Conservation (phyloP, 2,113 vertebrate genomes). For the Syngnathus floridae region DNA sequence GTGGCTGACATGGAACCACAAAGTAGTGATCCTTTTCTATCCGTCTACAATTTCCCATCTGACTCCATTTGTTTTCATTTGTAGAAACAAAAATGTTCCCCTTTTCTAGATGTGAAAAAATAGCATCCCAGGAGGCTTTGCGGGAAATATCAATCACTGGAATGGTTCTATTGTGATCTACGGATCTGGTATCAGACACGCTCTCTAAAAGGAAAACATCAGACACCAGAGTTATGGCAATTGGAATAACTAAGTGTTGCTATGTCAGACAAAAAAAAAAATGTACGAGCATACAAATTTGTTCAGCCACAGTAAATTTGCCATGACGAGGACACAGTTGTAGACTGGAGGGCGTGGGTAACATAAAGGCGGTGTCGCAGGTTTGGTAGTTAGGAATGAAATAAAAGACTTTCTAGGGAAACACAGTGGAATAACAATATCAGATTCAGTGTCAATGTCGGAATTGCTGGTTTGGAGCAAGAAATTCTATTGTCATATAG, state of each 20-base stretch:
- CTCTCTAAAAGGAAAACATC: constrained; percentile 47
- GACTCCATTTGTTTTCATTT: constrained; percentile 64
- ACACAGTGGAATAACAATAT: constrained; percentile 27
- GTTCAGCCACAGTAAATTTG: constrained; percentile 21
- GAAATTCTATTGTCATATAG: constrained; percentile 16
- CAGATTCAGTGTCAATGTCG: constrained; percentile 15
- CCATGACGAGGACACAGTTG: constrained; percentile 13
- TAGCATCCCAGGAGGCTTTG: constrained; percentile 57
- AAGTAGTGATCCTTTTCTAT: constrained; percentile 59
- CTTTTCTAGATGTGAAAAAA: constrained; percentile 65
- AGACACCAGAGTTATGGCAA: constrained; percentile 35
- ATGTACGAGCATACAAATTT: constrained; percentile 38
- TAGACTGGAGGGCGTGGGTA: constrained; percentile 35
- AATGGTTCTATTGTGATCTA: constrained; percentile 49
- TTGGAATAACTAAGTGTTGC: constrained; percentile 31
- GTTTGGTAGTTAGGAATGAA: constrained; percentile 43
- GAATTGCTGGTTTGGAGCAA: constrained; percentile 26
- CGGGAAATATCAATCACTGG: constrained; percentile 62
- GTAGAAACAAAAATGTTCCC: constrained; percentile 60
- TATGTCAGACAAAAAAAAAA: constrained; percentile 18
- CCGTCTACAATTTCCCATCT: constrained; percentile 55
- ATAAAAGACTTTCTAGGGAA: constrained; percentile 41
- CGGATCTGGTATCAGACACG: constrained; percentile 33
- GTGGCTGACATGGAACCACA: constrained; percentile 60
- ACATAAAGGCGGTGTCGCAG: constrained; percentile 30